Evolutionary conservation across 1,140 invertebrate genomes (phyloP).

Genomic region (Aphelenchoides avenae): DNA sequence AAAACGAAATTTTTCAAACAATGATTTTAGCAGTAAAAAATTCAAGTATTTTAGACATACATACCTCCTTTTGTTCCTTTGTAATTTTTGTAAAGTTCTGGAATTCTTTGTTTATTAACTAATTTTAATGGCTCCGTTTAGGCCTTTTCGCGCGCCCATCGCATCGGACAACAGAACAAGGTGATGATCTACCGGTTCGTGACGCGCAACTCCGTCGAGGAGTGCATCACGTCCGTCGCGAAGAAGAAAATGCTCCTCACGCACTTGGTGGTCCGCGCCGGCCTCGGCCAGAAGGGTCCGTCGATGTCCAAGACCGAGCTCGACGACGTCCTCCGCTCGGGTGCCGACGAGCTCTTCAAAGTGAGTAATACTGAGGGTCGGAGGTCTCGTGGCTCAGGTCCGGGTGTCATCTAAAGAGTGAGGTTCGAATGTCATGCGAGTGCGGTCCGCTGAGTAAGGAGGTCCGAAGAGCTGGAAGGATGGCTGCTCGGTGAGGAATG

Average conservation of each 20-base stretch:
- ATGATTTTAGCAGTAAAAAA: constrained; percentile 10
- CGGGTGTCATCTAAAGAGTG: too few relatives aligned
- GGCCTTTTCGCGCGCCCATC: constrained; percentile 93
- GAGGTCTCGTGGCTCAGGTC: too few relatives aligned
- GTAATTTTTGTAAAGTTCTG: too few relatives aligned
- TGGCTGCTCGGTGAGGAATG: too few relatives aligned
- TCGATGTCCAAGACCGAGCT: constrained; percentile 98
- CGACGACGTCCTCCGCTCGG: constrained; percentile 97
- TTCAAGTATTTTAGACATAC: constrained; percentile 1
- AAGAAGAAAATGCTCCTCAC: constrained; percentile 99
- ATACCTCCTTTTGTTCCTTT: neutral
- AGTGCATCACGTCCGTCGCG: constrained; percentile 76
- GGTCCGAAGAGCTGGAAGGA: too few relatives aligned
- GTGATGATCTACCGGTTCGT: constrained; percentile 99
- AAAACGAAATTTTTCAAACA: neutral
- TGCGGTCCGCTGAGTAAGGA: too few relatives aligned
- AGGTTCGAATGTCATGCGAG: too few relatives aligned
- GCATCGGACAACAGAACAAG: constrained; percentile 96
- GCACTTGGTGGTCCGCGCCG: constrained; percentile 88
- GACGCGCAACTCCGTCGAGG: constrained; percentile 94
- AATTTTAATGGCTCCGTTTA: too few relatives aligned
- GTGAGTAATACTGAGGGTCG: too few relatives aligned
- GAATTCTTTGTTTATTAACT: too few relatives aligned
- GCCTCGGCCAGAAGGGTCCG: constrained; percentile 77
- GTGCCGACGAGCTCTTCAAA: constrained; percentile 97